phyloP scores from a whole-genome alignment of 64 coral and sea anemone genomes.

The Actinia equina region DNA sequence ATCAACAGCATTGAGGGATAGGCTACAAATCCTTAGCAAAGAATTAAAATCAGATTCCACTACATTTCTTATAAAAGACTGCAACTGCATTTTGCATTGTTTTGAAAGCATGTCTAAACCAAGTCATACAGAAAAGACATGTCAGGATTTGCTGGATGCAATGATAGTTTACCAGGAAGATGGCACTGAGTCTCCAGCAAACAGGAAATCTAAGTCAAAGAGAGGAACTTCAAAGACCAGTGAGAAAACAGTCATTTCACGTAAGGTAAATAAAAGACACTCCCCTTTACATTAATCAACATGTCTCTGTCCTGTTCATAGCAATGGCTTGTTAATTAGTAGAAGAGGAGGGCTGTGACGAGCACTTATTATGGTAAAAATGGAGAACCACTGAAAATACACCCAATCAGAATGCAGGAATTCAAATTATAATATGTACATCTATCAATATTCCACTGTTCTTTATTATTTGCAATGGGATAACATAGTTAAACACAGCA shows the following conservation, averaged over 20 bases:
- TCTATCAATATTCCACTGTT: no score
- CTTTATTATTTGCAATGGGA: no score
- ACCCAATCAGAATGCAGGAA: no score
- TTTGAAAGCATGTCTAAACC: neutral
- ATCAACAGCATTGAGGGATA: neutral
- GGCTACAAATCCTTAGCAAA: neutral
- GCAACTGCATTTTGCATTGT: constrained; percentile 19
- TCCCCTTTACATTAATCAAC: neutral
- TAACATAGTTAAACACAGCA: no score
- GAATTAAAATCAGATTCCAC: neutral
- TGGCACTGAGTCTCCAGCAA: neutral
- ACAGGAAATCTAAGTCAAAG: constrained; percentile 1
- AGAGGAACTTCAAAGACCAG: neutral
- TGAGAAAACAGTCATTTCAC: neutral
- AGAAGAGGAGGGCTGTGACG: no score
- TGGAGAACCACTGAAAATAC: no score
- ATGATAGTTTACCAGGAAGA: neutral
- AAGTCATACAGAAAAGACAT: neutral
- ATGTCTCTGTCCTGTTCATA: no score
- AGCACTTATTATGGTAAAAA: no score
- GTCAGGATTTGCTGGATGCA: neutral
- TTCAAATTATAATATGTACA: no score
- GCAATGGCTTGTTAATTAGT: no score
- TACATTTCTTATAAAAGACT: constrained; percentile 49
- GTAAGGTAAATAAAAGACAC: neutral